phyloP scores from a whole-genome alignment of 2,113 vertebrate genomes.

The Empidonax traillii region DNA sequence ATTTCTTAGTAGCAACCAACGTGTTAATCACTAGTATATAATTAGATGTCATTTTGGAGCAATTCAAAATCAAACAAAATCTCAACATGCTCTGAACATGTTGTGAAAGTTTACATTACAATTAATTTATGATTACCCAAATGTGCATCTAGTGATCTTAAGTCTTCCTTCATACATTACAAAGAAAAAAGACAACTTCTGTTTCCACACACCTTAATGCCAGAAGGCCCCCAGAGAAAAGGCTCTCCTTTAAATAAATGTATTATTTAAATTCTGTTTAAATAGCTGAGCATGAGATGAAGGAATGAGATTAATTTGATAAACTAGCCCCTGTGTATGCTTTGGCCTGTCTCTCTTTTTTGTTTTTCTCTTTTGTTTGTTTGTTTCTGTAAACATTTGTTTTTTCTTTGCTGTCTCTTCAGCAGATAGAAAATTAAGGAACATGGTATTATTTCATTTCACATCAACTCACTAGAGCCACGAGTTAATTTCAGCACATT shows the following conservation, averaged over 20 bases:
- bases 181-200: constrained; percentile 35
- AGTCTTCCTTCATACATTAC: constrained; percentile 33
- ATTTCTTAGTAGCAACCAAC: constrained; percentile 62
- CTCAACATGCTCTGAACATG: constrained; percentile 63
- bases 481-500: constrained; percentile 35
- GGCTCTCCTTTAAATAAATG: background rate
- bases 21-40: constrained; percentile 66
- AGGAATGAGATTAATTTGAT: constrained; percentile 5
- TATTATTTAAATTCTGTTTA: constrained; percentile 27
- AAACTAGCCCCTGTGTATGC: background rate
- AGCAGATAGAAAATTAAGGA: background rate
- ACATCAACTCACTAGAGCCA: constrained; percentile 46
- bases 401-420: background rate
- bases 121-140: constrained; percentile 69
- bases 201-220: constrained; percentile 19
- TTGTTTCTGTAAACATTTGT: background rate
- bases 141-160: constrained; percentile 55
- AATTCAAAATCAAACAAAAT: constrained; percentile 70
- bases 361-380: background rate
- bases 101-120: constrained; percentile 67
- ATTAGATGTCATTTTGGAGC: constrained; percentile 71
- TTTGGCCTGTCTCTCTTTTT: background rate
- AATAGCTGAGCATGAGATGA: background rate
- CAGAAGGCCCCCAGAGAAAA: constrained; percentile 1
- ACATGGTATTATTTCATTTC: background rate